A percentile compares a stretch with the other conserved stretches of the same genome.
Conservation (phyloP, 53 echinoderm and acorn worm genomes). For the Hippasteria phrygiana region DNA sequence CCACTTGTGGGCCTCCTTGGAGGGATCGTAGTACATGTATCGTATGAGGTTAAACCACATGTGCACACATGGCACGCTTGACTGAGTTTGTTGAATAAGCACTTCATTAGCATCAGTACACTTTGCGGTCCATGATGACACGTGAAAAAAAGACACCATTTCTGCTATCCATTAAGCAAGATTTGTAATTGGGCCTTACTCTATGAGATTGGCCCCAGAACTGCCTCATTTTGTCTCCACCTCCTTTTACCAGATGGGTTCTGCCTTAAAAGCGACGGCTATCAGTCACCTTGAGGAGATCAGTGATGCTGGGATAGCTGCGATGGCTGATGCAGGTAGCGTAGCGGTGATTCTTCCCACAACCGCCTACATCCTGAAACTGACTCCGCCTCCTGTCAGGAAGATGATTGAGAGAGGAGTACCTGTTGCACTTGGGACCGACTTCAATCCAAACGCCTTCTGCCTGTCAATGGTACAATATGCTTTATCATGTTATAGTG, state of each 20-base stretch:
- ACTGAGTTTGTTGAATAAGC: too few species aligned
- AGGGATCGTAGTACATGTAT: too few species aligned
- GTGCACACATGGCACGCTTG: too few species aligned
- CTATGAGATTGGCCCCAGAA: too few species aligned
- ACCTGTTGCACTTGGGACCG: constrained; percentile 88
- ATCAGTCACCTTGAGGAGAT: constrained; percentile 95
- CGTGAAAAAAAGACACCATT: too few species aligned
- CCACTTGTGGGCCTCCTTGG: too few species aligned
- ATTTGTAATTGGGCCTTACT: too few species aligned
- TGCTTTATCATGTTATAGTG: background rate
- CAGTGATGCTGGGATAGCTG: constrained; percentile 81
- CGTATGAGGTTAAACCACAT: too few species aligned
- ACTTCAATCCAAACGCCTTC: constrained; percentile 97
- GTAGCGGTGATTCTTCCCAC: constrained; percentile 96
- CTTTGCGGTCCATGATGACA: too few species aligned
- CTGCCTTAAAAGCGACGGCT: constrained; percentile 81
- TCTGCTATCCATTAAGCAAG: too few species aligned
- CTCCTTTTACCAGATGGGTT: constrained; percentile 80
- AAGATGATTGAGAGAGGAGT: constrained; percentile 88
- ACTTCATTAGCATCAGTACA: too few species aligned
- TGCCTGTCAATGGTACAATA: constrained; percentile 93
- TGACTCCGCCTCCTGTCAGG: constrained; percentile 87
- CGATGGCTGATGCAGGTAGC: constrained; percentile 86
- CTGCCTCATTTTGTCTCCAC: too few species aligned
- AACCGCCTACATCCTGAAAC: constrained; percentile 94